Conservation (phyloP, 2,888 invertebrate genomes). For the Kryphioiulus occultus region DNA sequence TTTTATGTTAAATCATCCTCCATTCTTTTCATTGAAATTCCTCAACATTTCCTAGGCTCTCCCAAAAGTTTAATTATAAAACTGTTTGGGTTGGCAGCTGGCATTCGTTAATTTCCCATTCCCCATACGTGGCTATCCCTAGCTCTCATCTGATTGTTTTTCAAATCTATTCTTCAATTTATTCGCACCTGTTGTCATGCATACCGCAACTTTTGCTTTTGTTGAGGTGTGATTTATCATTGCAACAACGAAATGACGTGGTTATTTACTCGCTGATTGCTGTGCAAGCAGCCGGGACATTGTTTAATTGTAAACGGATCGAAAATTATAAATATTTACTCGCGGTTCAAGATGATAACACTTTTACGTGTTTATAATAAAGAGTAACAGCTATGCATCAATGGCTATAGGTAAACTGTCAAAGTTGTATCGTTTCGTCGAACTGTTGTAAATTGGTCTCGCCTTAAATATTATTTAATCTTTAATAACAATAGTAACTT, state of each 20-base stretch:
- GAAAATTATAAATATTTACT: conserved; percentile 1
- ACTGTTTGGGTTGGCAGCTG: neutral
- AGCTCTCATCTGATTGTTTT: neutral
- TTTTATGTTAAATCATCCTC: conserved; percentile 1
- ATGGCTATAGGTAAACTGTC: too few relatives aligned
- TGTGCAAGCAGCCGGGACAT: neutral
- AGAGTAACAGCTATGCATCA: neutral
- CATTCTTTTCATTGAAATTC: neutral
- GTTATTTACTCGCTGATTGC: conserved; percentile 4
- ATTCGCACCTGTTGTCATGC: neutral
- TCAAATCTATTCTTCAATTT: neutral
- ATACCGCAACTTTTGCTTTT: neutral
- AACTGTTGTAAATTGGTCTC: too few relatives aligned
- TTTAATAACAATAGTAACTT: too few relatives aligned
- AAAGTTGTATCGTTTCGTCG: too few relatives aligned
- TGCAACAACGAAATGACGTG: neutral
- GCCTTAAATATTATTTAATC: too few relatives aligned
- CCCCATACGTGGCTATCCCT: neutral
- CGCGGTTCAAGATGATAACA: neutral
- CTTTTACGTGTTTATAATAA: neutral
- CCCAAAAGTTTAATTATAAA: neutral
- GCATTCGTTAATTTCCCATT: neutral
- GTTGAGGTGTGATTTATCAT: neutral
- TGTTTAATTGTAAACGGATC: neutral
- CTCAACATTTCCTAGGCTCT: neutral